Evolutionary conservation across 2,113 vertebrate species (phyloP).

Genomic region (Saimiri boliviensis): DNA sequence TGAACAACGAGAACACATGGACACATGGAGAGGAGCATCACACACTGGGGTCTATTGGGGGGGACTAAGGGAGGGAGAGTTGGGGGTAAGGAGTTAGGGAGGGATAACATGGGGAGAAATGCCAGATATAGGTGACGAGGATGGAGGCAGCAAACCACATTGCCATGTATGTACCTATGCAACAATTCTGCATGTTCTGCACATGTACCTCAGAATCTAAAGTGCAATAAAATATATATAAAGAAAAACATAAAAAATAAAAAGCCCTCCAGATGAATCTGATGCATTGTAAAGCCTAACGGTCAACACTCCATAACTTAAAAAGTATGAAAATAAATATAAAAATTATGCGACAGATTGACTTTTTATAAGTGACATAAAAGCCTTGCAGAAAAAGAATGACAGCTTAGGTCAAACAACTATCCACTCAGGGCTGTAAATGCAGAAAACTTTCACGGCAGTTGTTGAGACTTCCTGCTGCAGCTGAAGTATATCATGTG

Average conservation of each 20-base stretch:
- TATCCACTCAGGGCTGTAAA: neutral
- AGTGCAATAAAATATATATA: no score
- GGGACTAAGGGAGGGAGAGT: no score
- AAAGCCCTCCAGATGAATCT: neutral
- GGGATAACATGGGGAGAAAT: no score
- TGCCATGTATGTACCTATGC: no score
- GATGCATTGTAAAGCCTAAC: neutral
- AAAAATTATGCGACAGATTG: neutral
- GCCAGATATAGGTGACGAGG: no score
- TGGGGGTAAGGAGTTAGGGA: no score
- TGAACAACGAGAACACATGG: no score
- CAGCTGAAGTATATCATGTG: neutral
- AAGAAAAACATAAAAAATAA: neutral
- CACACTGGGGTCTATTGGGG: no score
- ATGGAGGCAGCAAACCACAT: no score
- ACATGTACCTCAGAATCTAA: no score
- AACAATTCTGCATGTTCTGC: no score
- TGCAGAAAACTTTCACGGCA: neutral
- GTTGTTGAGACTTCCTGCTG: neutral
- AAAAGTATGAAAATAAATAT: neutral
- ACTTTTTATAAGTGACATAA: constrained; percentile 28
- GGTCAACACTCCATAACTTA: constrained; percentile 5
- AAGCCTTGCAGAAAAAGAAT: constrained; percentile 38
- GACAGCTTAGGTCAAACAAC: neutral
- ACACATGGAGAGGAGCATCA: no score